A percentile compares a stretch with the other conserved stretches of the same genome.
Evolutionary conservation across 2,113 vertebrate species (phyloP).

Genomic region (Rostratula benghalensis): DNA sequence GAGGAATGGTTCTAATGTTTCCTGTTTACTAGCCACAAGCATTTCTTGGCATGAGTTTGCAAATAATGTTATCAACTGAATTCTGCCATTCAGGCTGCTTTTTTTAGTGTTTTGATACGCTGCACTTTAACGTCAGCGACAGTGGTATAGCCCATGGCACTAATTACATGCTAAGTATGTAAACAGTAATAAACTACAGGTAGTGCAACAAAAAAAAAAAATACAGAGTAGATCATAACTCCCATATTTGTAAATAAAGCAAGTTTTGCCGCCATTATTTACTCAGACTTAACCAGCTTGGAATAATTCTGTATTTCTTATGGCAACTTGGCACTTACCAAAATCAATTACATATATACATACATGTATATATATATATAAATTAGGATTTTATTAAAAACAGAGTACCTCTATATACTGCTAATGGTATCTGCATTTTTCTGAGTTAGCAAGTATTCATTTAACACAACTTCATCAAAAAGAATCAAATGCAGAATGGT

Average conservation of each 20-base stretch:
- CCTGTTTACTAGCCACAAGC: background rate
- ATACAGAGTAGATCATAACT: background rate
- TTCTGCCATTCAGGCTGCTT: background rate
- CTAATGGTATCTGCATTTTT: background rate
- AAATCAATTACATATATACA: background rate
- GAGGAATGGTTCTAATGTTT: background rate
- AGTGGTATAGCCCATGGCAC: background rate
- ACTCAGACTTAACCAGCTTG: background rate
- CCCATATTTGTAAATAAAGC: background rate
- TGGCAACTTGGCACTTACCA: background rate
- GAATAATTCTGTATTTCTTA: background rate
- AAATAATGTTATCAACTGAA: background rate
- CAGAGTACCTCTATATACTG: background rate
- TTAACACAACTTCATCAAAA: background rate
- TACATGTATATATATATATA: no score
- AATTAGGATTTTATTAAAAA: background rate
- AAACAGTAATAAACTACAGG: background rate
- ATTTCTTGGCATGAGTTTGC: background rate
- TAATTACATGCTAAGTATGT: background rate
- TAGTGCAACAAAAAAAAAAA: background rate
- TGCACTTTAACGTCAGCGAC: background rate
- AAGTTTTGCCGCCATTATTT: background rate
- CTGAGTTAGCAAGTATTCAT: background rate
- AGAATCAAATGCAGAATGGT: background rate
- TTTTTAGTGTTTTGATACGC: background rate